Evolutionary conservation across 2,113 vertebrate genomes (phyloP), one percentile per base, ranked within the genome.

Genomic region (Nansenia antarctica): DNA sequence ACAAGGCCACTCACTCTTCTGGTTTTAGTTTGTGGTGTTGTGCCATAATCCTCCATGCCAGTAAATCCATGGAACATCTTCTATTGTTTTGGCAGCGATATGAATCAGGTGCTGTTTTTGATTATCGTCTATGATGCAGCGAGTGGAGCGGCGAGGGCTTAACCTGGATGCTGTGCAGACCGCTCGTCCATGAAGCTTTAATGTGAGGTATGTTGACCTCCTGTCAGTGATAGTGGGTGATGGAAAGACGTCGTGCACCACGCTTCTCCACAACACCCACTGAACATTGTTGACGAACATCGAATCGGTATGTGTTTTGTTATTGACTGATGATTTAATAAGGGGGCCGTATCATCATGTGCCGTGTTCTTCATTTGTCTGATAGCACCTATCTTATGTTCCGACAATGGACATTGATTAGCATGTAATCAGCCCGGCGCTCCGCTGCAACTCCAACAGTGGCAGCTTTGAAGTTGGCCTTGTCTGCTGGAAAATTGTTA

Each of bases 71-170:
- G 49, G 20, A 14, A 9, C 9, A n/a, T 29, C 49, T 64, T 22
- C 49, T 62, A 58, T 45, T 22, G 24, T 64, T n/a, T 62, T 24
- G 52, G 58, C 58, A 29, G 63, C 49, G 53, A 54, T 39, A 76
- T 67, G 58, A 49, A 63, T 67, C 65, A 67, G 59, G 24, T 67
- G 30, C 59, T 20, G 18, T 74, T 74, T 18, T 62, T 27, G 35
- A 65, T 66, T 61, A 39, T 65, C 29, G 45, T 37, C 39, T 64
- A 52, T 62, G 3, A 31, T 52, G 30, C 27, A 55, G 24, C 11
- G 57, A 22, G 45, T 60, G 39, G 39, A 65, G 22, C 31, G 39
- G 22, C n/a, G 39, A 49, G 20, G 62, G 66, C 45, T n/a, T 47
- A 47, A 20, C 18, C 45, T 2, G n/a, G 2, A 49, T 49, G n/a